Percentiles rank a stretch among this genome's conserved stretches.
Conservation (phyloP, 2,797 vertebrate species). For the Furcifer pardalis region DNA sequence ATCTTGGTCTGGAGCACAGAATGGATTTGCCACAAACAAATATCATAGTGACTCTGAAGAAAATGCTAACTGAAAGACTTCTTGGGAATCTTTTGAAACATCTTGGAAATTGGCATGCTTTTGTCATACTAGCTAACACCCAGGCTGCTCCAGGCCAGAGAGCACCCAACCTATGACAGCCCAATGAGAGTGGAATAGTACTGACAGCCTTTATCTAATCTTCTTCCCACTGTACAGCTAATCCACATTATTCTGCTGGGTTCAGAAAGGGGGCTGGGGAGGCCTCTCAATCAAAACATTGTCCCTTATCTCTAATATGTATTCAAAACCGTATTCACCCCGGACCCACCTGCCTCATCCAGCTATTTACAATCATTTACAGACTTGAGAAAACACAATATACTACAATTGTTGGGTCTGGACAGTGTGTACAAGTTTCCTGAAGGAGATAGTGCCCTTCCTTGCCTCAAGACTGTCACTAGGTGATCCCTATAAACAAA, state of each 20-base stretch:
- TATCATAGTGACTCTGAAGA: neutral
- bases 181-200: constrained; percentile 17
- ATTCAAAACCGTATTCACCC: neutral
- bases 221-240: constrained; percentile 4
- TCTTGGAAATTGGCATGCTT: neutral
- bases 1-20: neutral
- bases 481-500: constrained; percentile 8
- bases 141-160: constrained; percentile 1
- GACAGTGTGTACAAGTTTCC: neutral
- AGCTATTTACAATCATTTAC: neutral
- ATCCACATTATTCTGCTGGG: constrained; percentile 7
- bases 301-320: neutral
- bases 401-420: neutral
- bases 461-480: neutral
- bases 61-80: neutral
- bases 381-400: neutral
- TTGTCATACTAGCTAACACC: neutral
- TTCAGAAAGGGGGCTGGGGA: neutral
- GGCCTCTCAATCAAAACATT: constrained; percentile 1
- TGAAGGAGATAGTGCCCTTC: constrained; percentile 24
- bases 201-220: constrained; percentile 26
- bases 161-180: neutral
- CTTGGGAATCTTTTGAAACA: neutral
- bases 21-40: neutral
- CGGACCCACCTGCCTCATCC: neutral